Percentiles rank a stretch among this genome's conserved stretches.
phyloP scores from a whole-genome alignment of 2,113 vertebrate genomes.

The Pungitius pungitius region DNA sequence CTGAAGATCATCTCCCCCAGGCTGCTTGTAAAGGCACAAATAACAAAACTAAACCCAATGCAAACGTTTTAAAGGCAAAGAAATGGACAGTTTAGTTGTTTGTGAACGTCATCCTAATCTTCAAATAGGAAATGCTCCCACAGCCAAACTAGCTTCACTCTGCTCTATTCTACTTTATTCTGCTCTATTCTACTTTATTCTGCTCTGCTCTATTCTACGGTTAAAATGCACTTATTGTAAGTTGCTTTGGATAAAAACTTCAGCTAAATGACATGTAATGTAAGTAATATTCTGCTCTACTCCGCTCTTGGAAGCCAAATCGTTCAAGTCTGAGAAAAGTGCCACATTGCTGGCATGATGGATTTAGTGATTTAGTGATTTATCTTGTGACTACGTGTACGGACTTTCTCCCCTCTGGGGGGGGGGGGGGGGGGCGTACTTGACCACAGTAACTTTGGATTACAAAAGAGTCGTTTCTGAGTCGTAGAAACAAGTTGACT shows the following conservation, averaged over 20 bases:
- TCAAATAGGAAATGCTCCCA: background rate
- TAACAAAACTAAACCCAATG: background rate
- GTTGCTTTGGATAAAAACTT: too few relatives aligned
- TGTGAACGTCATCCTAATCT: background rate
- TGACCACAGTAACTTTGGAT: background rate
- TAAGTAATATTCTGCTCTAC: too few relatives aligned
- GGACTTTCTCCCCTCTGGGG: background rate
- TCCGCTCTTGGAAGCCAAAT: constrained; percentile 17
- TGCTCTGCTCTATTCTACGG: too few relatives aligned
- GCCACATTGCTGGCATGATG: background rate
- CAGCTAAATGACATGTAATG: too few relatives aligned
- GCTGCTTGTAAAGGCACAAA: background rate
- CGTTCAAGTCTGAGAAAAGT: constrained; percentile 2
- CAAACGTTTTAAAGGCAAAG: background rate
- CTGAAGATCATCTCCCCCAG: background rate
- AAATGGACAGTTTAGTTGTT: background rate
- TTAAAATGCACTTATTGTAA: too few relatives aligned
- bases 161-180: too few relatives aligned
- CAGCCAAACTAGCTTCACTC: background rate
- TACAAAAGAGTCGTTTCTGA: background rate
- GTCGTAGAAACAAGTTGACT: constrained; percentile 1
- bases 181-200: too few relatives aligned
- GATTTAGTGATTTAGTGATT: background rate
- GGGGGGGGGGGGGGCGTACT: too few relatives aligned
- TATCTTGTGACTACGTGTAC: background rate